These are phyloP conservation scores for Phaetusa simplex DNA, from an alignment of 2,113 vertebrate genomes.

Conservation along the genomic window DNA sequence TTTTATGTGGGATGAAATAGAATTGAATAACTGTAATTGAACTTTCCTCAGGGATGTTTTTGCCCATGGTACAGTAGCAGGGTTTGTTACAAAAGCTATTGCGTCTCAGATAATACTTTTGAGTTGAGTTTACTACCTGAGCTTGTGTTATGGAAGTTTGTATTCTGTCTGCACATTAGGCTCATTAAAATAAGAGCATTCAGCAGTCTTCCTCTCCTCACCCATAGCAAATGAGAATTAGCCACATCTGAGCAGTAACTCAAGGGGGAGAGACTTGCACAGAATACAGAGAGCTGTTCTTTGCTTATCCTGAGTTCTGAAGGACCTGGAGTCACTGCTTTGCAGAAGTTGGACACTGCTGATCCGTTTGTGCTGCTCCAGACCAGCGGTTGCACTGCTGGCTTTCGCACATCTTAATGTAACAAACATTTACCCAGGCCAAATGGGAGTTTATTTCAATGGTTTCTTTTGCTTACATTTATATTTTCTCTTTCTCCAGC, in stretches of 20 bases:
- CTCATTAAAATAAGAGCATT: background rate
- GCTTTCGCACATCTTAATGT: background rate
- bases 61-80: background rate
- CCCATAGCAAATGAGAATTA: background rate
- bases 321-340: background rate
- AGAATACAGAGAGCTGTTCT: background rate
- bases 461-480: background rate
- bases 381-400: background rate
- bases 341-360: background rate
- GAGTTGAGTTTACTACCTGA: background rate
- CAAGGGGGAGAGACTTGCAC: background rate
- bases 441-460: background rate
- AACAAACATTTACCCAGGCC: background rate
- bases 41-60: constrained; percentile 22
- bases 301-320: background rate
- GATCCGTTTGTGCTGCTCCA: background rate
- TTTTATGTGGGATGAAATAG: constrained; percentile 1
- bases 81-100: background rate
- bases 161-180: background rate
- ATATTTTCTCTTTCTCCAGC: constrained; percentile 69
- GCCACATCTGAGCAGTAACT: background rate
- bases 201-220: background rate
- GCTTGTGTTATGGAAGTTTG: background rate
- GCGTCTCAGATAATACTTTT: background rate
- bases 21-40: constrained; percentile 36